Percentiles rank a stretch among this genome's conserved stretches.
These are phyloP conservation scores for Nasonia giraulti DNA, from an alignment of 1,140 invertebrate genomes.

Conservation along the genomic window DNA sequence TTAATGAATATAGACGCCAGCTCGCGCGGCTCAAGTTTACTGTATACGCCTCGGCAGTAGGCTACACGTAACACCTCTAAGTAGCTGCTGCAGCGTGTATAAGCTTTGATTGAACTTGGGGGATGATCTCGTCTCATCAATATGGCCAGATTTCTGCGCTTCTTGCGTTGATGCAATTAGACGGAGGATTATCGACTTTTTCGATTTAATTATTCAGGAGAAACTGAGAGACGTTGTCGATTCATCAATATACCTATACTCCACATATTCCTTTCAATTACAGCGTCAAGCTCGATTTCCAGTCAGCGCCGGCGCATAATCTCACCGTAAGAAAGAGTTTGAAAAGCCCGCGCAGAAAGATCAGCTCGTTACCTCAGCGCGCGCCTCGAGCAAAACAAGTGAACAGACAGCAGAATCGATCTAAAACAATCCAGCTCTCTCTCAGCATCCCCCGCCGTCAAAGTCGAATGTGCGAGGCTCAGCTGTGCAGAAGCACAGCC, in stretches of 20 bases:
- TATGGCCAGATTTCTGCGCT: neutral
- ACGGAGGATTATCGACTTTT: too few species aligned
- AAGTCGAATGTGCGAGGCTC: constrained; percentile 36
- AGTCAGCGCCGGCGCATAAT: too few species aligned
- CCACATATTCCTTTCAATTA: too few species aligned
- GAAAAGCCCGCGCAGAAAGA: neutral
- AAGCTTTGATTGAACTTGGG: constrained; percentile 11
- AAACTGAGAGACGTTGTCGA: too few species aligned
- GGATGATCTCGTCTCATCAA: neutral
- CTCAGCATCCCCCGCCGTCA: neutral
- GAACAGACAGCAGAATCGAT: constrained; percentile 23
- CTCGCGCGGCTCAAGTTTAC: neutral
- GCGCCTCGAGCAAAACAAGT: neutral
- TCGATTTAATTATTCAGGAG: too few species aligned
- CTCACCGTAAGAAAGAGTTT: too few species aligned
- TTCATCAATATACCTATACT: too few species aligned
- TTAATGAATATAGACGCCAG: constrained; percentile 12
- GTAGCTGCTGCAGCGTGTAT: constrained; percentile 2
- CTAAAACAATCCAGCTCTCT: constrained; percentile 11
- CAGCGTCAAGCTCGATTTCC: too few species aligned
- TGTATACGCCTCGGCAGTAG: neutral
- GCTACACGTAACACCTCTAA: neutral
- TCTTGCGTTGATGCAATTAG: too few species aligned
- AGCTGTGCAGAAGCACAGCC: constrained; percentile 15
- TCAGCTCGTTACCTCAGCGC: neutral